Percentiles rank a stretch among this genome's conserved stretches.
These are phyloP conservation scores for Ormyrus thymus DNA, from an alignment of 2,888 invertebrate species.

Conservation along the genomic window DNA sequence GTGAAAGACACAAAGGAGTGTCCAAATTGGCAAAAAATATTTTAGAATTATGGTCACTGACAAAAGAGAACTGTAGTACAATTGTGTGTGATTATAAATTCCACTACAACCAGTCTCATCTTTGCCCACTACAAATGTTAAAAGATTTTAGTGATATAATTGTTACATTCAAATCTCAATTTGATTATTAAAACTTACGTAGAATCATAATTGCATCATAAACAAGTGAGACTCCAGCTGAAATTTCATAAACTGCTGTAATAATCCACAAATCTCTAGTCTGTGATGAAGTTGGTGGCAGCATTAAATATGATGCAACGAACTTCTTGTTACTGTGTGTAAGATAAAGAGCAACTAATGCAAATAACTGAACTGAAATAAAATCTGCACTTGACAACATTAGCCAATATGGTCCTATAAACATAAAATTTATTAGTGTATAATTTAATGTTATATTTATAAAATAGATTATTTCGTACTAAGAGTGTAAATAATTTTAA, in stretches of 20 bases:
- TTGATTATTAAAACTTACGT: slow-evolving; percentile 58
- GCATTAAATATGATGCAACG: slow-evolving; percentile 64
- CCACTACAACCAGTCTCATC: slow-evolving; percentile 71
- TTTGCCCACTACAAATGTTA: slow-evolving; percentile 67
- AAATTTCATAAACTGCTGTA: slow-evolving; percentile 75
- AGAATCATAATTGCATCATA: slow-evolving; percentile 69
- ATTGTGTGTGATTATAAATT: slow-evolving; percentile 73
- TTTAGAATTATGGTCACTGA: slow-evolving; percentile 59
- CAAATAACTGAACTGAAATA: slow-evolving; percentile 75
- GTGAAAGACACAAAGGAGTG: slow-evolving; percentile 66
- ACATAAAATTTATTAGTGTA: slow-evolving; percentile 30
- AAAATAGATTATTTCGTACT: neutral
- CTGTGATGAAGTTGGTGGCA: slow-evolving; percentile 70
- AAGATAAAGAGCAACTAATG: slow-evolving; percentile 75
- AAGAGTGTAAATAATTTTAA: neutral
- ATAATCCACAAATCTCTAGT: slow-evolving; percentile 76
- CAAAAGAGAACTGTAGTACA: slow-evolving; percentile 67
- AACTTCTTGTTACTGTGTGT: slow-evolving; percentile 68
- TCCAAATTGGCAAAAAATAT: slow-evolving; percentile 68
- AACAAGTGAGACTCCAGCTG: slow-evolving; percentile 71
- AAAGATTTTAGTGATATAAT: neutral
- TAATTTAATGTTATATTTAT: neutral
- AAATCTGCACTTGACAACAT: slow-evolving; percentile 76
- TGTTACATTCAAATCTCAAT: slow-evolving; percentile 3
- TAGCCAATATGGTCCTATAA: slow-evolving; percentile 76